phyloP scores from a whole-genome alignment of 2,888 invertebrate species.

The Pyrrhosoma nymphula region DNA sequence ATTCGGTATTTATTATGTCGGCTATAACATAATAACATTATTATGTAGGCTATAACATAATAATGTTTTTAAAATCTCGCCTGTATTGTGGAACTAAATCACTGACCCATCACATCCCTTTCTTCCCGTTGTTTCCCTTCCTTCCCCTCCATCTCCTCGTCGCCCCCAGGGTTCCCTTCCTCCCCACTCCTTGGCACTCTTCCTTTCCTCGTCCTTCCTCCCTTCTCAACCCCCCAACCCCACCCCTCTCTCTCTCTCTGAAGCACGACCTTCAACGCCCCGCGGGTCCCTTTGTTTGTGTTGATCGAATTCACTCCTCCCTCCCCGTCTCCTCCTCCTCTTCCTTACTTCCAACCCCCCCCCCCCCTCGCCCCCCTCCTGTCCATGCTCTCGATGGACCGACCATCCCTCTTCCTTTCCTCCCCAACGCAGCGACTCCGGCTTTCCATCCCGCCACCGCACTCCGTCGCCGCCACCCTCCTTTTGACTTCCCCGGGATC shows the following conservation, averaged over 20 bases:
- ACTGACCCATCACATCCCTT: background rate
- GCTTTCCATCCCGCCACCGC: conserved; percentile 76
- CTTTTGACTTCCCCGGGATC: conserved; percentile 75
- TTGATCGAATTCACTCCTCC: conserved; percentile 71
- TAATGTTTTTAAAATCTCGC: background rate
- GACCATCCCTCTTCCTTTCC: conserved; percentile 75
- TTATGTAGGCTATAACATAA: too few species aligned
- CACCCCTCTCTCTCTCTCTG: conserved; percentile 71
- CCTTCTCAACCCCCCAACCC: conserved; percentile 70
- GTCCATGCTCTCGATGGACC: conserved; percentile 74
- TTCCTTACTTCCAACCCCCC: conserved; percentile 75
- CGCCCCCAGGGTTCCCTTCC: too few species aligned
- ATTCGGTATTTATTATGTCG: too few species aligned
- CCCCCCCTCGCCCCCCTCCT: conserved; percentile 75
- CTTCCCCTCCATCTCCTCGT: too few species aligned
- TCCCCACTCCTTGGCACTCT: conserved; percentile 72
- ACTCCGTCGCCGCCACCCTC: conserved; percentile 77
- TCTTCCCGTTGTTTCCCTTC: background rate
- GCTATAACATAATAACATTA: too few species aligned
- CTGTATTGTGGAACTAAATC: background rate
- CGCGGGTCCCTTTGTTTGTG: conserved; percentile 67
- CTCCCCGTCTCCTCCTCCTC: conserved; percentile 67
- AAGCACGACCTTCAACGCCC: conserved; percentile 49
- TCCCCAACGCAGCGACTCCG: background rate
- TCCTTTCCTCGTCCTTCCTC: too few species aligned